Base-by-base conservation (phyloP, 2,797 vertebrate genomes). In the Pogoniulus pusillus region DNA sequence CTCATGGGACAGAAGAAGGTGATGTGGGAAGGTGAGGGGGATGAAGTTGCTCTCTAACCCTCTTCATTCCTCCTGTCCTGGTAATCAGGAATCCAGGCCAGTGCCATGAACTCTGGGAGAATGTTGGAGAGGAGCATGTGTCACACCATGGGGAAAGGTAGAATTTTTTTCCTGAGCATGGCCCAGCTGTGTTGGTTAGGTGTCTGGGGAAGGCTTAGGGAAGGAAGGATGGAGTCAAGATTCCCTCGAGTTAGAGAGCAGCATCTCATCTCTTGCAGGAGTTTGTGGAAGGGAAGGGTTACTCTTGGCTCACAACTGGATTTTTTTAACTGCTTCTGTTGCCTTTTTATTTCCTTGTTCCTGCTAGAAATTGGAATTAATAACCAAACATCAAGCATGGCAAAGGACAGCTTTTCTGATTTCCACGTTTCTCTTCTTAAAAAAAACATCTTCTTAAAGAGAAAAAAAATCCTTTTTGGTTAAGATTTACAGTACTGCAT, bases 401-500 rank as follows among this genome's bases (percentile, higher is more conserved):
- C 60, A 80, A 92, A 93, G 41, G 58, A 73, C 62, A 63, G 74
- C 87, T 89, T 94, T 95, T 77, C 80, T 72, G 59, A 63, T 88
- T 92, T 86, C 54, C 39, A 6, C 8, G 35, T 85, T 70, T 60
- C 3, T 82, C 14, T 32, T 84, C 22, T 32, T 70, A 1, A 57
- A 11, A n/a, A n/a, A 16, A 41, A 41, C 41, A 49, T 49, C 30
- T 39, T 62, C 83, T 59, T 89, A 3, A 34, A 51, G 18, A 88
- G n/a, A n/a, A n/a, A n/a, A n/a, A 81, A 72, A 94, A 68, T 70
- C 59, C 53, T 66, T 85, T 93, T 89, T 87, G 82, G 78, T 91
- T 90, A 88, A 85, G 88, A 90, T 70, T 91, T 94, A 75, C 85
- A 92, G 84, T 65, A 69, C 79, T 90, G 65, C 92, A 95, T 92